Percentiles rank a stretch among this genome's conserved stretches.
phyloP scores from a whole-genome alignment of 2,113 vertebrate genomes.

The Spheniscus mendiculus region DNA sequence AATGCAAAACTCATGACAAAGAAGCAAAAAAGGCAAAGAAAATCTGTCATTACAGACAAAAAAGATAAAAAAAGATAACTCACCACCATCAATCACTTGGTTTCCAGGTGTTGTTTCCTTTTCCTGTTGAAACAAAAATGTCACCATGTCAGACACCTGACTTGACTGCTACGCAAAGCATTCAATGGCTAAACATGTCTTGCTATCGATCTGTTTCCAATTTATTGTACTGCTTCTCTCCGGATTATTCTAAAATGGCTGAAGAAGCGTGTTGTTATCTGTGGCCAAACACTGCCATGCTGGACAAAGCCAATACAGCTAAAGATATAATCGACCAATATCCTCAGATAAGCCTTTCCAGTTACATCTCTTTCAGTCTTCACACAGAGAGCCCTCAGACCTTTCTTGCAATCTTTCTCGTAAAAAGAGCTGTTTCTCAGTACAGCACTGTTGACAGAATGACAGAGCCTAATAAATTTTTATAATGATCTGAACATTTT shows the following conservation, averaged over 20 bases:
- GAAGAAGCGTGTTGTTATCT: neutral
- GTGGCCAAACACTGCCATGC: neutral
- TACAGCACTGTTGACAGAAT: neutral
- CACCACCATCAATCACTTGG: neutral
- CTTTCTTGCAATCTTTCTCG: neutral
- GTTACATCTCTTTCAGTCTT: neutral
- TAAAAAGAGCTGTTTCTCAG: neutral
- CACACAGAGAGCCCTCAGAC: neutral
- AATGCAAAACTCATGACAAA: neutral
- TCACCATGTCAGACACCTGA: constrained; percentile 47
- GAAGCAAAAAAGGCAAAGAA: neutral
- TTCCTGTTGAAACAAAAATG: constrained; percentile 36
- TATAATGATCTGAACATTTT: neutral
- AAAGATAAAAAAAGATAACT: neutral
- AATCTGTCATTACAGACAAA: neutral
- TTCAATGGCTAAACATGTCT: constrained; percentile 6
- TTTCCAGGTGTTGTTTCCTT: constrained; percentile 34
- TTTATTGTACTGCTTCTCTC: constrained; percentile 37
- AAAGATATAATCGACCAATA: neutral
- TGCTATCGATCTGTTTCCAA: constrained; percentile 40
- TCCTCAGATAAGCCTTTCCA: neutral
- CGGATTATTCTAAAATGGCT: constrained; percentile 46
- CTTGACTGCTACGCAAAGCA: constrained; percentile 4
- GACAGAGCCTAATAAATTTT: neutral
- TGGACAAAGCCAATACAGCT: neutral